phyloP scores from a whole-genome alignment of 2,113 vertebrate species.

The Cottus gobio region DNA sequence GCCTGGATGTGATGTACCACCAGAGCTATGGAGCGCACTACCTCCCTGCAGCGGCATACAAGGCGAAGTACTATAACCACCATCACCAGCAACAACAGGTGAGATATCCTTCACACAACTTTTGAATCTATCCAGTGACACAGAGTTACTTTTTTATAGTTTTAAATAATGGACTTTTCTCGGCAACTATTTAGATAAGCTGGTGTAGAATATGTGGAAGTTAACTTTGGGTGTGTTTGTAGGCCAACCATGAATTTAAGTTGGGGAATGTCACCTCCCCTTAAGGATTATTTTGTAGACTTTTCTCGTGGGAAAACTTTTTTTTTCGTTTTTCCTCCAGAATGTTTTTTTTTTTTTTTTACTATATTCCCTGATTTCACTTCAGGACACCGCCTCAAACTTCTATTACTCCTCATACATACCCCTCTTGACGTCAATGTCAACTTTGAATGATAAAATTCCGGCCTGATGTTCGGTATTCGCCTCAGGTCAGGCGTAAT shows the following conservation, averaged over 20 bases:
- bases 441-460: conserved; percentile 57
- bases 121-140: background rate
- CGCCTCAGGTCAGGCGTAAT: conserved; percentile 69
- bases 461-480: conserved; percentile 54
- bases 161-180: background rate
- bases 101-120: conserved; percentile 62
- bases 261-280: background rate
- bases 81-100: conserved; percentile 90
- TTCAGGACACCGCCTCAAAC: background rate
- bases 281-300: background rate
- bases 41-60: conserved; percentile 86
- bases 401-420: background rate
- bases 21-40: conserved; percentile 91
- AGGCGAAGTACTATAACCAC: conserved; percentile 84
- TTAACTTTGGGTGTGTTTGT: background rate
- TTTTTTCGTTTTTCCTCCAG: background rate
- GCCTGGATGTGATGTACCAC: conserved; percentile 94
- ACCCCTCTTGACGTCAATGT: conserved; percentile 28
- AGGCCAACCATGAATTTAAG: background rate
- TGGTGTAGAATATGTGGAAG: background rate
- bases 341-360: background rate
- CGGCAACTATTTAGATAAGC: background rate
- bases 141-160: background rate
- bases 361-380: background rate
- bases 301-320: too few species aligned